Percentiles rank a stretch among this genome's conserved stretches.
Conservation (phyloP, 92 coral and sea anemone genomes). For the Porites divaricata region DNA sequence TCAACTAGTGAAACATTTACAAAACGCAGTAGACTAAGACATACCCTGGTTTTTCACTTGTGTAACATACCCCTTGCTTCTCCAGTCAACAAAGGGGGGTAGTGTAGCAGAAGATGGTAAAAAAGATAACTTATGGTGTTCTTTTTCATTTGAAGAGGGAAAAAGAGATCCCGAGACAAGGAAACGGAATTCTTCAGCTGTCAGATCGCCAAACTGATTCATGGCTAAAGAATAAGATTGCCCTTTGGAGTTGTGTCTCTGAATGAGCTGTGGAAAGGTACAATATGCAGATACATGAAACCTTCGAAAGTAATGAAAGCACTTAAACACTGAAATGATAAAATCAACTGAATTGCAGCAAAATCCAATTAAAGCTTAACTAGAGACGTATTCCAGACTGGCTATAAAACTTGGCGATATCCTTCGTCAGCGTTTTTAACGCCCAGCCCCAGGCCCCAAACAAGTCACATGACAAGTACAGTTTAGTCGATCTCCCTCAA, state of each 20-base stretch:
- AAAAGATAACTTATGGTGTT: constrained; percentile 43
- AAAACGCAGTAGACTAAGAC: background rate
- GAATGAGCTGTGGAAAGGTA: constrained; percentile 50
- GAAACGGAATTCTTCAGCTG: constrained; percentile 73
- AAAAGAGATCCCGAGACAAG: constrained; percentile 50
- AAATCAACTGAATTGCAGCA: background rate
- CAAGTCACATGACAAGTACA: too few relatives aligned
- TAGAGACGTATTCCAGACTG: background rate
- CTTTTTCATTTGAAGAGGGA: constrained; percentile 28
- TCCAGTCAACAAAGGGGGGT: constrained; percentile 84
- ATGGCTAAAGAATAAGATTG: constrained; percentile 69
- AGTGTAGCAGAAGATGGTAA: constrained; percentile 58
- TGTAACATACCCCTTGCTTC: constrained; percentile 89
- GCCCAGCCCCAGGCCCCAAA: too few relatives aligned
- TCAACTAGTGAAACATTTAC: background rate
- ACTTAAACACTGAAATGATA: background rate
- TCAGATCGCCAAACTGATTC: constrained; percentile 89
- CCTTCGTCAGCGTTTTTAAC: too few relatives aligned
- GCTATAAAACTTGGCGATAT: too few relatives aligned
- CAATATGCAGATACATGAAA: background rate
- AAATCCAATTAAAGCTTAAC: too few relatives aligned
- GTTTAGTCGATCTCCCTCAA: too few relatives aligned
- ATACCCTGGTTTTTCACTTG: constrained; percentile 91
- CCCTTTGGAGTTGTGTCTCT: constrained; percentile 62
- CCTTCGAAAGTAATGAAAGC: background rate